phyloP scores from a whole-genome alignment of 2,113 vertebrate genomes.

The Bungarus multicinctus region DNA sequence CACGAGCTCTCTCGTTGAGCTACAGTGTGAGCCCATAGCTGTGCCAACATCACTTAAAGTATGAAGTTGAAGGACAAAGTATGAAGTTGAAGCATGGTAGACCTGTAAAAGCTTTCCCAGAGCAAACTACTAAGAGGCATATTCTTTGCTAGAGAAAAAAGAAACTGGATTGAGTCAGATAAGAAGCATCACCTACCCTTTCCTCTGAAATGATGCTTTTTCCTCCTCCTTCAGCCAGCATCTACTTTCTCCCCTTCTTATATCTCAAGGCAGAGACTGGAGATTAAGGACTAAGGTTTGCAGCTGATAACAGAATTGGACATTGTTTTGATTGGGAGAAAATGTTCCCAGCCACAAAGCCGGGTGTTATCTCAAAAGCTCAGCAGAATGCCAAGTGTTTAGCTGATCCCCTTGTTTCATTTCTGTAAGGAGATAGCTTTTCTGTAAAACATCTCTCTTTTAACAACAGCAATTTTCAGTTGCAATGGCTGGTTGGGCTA shows the following conservation, averaged over 20 bases:
- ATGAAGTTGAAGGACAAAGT: not conserved
- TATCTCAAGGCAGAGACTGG: not conserved
- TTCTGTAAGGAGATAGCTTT: not conserved
- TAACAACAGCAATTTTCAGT: not conserved
- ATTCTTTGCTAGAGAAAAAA: not conserved
- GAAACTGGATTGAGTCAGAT: not conserved
- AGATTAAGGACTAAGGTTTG: not conserved
- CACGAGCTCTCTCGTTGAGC: not conserved
- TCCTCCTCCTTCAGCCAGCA: not conserved
- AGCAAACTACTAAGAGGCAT: not conserved
- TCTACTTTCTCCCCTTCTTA: not conserved
- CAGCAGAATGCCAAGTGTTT: not conserved
- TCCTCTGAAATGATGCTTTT: not conserved
- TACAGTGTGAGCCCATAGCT: not conserved
- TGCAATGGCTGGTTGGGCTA: not conserved
- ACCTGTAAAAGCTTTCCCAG: not conserved
- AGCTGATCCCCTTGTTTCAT: constrained; percentile 2
- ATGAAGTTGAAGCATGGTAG: not conserved
- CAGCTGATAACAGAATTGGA: not conserved
- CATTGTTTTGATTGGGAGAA: not conserved
- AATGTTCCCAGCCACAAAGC: not conserved
- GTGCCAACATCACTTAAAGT: not conserved
- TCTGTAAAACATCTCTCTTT: not conserved
- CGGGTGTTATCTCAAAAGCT: not conserved
- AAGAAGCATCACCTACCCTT: not conserved